Conservation (phyloP, 2,888 invertebrate species). For the Teinopalpus imperialis region DNA sequence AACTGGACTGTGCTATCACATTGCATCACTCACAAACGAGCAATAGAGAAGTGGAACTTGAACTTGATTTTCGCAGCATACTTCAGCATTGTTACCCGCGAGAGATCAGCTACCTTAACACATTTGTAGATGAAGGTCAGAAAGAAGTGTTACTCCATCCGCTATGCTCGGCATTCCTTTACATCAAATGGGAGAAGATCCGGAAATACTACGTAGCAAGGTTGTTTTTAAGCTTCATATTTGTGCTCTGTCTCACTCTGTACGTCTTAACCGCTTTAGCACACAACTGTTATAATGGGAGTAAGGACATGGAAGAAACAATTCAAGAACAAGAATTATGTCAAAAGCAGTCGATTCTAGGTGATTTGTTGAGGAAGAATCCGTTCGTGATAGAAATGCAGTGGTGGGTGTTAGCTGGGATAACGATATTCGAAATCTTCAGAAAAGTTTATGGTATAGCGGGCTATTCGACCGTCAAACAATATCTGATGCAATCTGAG, state of each 20-base stretch:
- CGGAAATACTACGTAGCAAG: conserved; percentile 92
- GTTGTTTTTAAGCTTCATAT: conserved; percentile 89
- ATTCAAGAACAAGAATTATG: conserved; percentile 88
- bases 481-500: conserved; percentile 91
- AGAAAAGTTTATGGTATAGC: conserved; percentile 91
- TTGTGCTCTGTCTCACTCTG: conserved; percentile 89
- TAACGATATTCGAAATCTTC: conserved; percentile 90
- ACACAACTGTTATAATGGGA: conserved; percentile 92
- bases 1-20: conserved; percentile 90
- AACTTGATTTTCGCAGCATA: conserved; percentile 91
- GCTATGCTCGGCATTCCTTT: conserved; percentile 92
- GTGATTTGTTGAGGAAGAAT: conserved; percentile 87
- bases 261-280: conserved; percentile 92
- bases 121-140: conserved; percentile 93
- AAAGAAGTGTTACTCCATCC: conserved; percentile 94
- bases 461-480: conserved; percentile 90
- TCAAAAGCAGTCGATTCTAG: conserved; percentile 89
- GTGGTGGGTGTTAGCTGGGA: conserved; percentile 90
- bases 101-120: conserved; percentile 93
- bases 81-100: conserved; percentile 91
- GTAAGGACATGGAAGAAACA: conserved; percentile 88
- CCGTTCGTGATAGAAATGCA: conserved; percentile 90
- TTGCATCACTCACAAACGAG: conserved; percentile 90
- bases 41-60: conserved; percentile 90
- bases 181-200: conserved; percentile 95